phyloP scores from a whole-genome alignment of 2,888 invertebrate species.

The Nymphalis polychloros region DNA sequence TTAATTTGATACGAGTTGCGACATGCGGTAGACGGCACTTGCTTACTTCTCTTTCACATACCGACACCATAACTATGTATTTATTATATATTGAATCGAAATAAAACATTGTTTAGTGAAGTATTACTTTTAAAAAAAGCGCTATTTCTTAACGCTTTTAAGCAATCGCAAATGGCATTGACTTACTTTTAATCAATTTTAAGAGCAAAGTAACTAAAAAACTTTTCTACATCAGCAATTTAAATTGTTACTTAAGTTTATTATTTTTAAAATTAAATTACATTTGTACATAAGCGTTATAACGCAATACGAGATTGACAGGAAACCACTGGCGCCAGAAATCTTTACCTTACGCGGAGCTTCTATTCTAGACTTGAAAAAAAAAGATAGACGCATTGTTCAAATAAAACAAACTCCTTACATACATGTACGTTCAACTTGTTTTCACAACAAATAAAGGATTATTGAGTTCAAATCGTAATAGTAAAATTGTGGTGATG shows the following conservation, averaged over 20 bases:
- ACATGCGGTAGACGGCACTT: slow-evolving; percentile 31
- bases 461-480: too few relatives aligned
- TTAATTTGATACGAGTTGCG: slow-evolving; percentile 37
- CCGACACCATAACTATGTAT: not conserved
- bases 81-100: not conserved
- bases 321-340: slow-evolving; percentile 49
- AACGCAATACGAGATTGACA: slow-evolving; percentile 35
- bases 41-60: slow-evolving; percentile 11
- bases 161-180: slow-evolving; percentile 1
- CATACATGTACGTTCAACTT: not conserved
- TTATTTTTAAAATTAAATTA: slow-evolving; percentile 16
- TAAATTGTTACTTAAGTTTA: slow-evolving; percentile 12
- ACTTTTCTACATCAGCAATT: slow-evolving; percentile 4
- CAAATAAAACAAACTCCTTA: not conserved
- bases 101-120: not conserved
- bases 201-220: not conserved
- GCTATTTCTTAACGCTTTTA: slow-evolving; percentile 1
- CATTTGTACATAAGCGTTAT: not conserved
- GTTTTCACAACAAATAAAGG: not conserved
- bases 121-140: not conserved
- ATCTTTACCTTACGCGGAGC: slow-evolving; percentile 36
- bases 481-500: too few relatives aligned
- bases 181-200: slow-evolving; percentile 7
- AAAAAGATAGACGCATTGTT: slow-evolving; percentile 1
- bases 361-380: slow-evolving; percentile 20